These are phyloP conservation scores for Oscheius sp. DNA, from an alignment of 2,888 invertebrate species.

Conservation along the genomic window DNA sequence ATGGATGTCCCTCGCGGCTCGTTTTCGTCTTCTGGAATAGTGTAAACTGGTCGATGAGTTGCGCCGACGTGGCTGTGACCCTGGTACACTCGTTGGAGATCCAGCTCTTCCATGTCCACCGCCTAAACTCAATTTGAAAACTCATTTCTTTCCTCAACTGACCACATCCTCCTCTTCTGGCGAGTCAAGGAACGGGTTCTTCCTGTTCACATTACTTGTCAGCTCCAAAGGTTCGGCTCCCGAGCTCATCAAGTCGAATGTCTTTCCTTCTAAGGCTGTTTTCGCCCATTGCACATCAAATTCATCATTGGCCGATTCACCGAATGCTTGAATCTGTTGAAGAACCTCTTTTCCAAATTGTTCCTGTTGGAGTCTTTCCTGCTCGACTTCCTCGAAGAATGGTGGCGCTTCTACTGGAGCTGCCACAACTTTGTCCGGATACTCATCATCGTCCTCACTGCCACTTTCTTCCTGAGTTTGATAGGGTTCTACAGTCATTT, in stretches of 20 bases:
- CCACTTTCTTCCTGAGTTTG: constrained; percentile 47
- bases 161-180: constrained; percentile 67
- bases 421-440: constrained; percentile 68
- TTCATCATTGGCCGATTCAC: constrained; percentile 72
- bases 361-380: constrained; percentile 63
- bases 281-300: constrained; percentile 72
- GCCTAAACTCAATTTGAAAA: constrained; percentile 43
- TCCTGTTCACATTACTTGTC: constrained; percentile 13
- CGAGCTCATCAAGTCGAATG: background rate
- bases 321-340: constrained; percentile 69
- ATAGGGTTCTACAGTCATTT: background rate
- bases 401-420: constrained; percentile 69
- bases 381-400: constrained; percentile 63
- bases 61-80: constrained; percentile 33
- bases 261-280: constrained; percentile 26
- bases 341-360: constrained; percentile 62
- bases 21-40: constrained; percentile 73
- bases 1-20: constrained; percentile 61
- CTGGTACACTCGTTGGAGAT: constrained; percentile 46
- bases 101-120: constrained; percentile 63
- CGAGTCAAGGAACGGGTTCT: constrained; percentile 67
- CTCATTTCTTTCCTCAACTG: background rate
- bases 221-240: constrained; percentile 28
- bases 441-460: constrained; percentile 71
- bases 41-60: constrained; percentile 71